Percentiles rank a stretch among this genome's conserved stretches.
Evolutionary conservation across 2,113 vertebrate species (phyloP).

Genomic region (Romanogobio albipinnatus): DNA sequence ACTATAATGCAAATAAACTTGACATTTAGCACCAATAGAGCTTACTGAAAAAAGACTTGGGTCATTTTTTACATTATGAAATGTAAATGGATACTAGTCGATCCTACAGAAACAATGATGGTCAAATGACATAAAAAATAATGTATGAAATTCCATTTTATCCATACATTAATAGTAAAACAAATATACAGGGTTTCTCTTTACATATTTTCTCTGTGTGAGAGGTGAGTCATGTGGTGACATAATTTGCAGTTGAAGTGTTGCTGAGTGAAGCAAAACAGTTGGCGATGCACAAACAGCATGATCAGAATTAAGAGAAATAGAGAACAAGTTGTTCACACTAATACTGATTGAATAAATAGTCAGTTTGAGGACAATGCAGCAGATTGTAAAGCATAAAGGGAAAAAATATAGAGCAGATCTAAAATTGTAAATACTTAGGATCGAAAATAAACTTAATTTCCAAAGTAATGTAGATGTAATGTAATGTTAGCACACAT

Average conservation of each 20-base stretch:
- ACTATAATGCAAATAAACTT: no score
- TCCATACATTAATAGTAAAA: neutral
- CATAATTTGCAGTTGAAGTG: neutral
- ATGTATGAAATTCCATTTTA: neutral
- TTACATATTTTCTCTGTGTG: neutral
- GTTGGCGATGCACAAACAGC: neutral
- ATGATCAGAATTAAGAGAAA: neutral
- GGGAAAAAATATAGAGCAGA: neutral
- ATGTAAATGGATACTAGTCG: neutral
- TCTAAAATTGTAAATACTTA: no score
- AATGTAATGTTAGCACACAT: no score
- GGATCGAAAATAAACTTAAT: no score
- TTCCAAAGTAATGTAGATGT: no score
- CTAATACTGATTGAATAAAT: neutral
- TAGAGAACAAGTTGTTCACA: neutral
- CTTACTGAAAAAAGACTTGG: no score
- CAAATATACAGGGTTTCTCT: neutral
- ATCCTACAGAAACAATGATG: neutral
- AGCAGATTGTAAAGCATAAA: neutral
- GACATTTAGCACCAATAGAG: no score
- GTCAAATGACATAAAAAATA: neutral
- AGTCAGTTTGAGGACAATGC: neutral
- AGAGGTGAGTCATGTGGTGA: neutral
- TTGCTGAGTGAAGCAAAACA: neutral
- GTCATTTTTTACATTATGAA: no score